Evolutionary conservation across 2,113 vertebrate species (phyloP).

Genomic region (Panurus biarmicus): DNA sequence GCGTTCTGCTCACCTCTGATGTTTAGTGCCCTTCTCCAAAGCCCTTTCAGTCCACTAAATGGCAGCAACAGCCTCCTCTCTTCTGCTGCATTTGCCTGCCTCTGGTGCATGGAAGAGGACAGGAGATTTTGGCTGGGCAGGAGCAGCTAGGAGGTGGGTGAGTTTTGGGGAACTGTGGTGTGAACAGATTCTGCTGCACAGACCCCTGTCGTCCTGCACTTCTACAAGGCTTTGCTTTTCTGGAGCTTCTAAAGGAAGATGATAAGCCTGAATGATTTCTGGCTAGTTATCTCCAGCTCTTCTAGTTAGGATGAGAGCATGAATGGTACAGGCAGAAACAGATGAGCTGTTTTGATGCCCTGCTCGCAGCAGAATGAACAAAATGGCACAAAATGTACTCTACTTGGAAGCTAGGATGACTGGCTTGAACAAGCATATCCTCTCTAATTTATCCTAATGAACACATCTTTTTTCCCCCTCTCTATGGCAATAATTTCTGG

Average conservation of each 20-base stretch:
- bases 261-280: background rate
- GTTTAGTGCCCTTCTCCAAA: background rate
- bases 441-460: background rate
- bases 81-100: background rate
- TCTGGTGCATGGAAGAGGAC: background rate
- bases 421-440: accelerated
- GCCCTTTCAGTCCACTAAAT: background rate
- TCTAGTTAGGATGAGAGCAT: background rate
- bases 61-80: background rate
- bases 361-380: background rate
- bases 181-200: background rate
- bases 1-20: background rate
- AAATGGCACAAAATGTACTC: background rate
- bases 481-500: background rate
- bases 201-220: background rate
- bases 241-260: background rate
- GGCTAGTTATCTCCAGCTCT: background rate
- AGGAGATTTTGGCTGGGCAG: background rate
- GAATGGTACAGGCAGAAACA: background rate
- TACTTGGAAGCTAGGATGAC: background rate
- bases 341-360: background rate
- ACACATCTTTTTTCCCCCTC: accelerated
- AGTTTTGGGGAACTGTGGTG: background rate
- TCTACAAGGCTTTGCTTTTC: background rate
- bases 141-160: background rate